phyloP scores from a whole-genome alignment of 2,113 vertebrate species.

The Pterocles orientalis region DNA sequence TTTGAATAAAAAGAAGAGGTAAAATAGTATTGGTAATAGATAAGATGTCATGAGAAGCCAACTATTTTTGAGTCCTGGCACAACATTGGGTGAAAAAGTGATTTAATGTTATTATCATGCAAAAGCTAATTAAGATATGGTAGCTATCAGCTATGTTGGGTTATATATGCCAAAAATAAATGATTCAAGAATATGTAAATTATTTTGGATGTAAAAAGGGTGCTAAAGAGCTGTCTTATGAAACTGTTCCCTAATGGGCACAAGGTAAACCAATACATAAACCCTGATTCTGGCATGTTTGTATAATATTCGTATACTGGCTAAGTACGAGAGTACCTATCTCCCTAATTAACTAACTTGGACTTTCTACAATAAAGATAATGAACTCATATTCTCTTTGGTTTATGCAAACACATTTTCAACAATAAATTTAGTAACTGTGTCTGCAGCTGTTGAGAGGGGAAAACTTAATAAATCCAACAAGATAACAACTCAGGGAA shows the following conservation, averaged over 20 bases:
- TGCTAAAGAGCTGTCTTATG: neutral
- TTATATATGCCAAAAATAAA: neutral
- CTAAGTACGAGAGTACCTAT: neutral
- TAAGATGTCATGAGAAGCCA: neutral
- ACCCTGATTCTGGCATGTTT: neutral
- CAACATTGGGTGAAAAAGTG: neutral
- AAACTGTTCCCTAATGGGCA: neutral
- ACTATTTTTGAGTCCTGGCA: neutral
- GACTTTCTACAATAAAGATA: neutral
- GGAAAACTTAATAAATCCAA: slow-evolving; percentile 12
- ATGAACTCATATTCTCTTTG: neutral
- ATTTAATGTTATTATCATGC: neutral
- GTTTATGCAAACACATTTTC: neutral
- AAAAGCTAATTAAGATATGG: neutral
- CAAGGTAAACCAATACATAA: neutral
- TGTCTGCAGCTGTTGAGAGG: neutral
- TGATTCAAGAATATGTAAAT: neutral
- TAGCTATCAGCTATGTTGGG: neutral
- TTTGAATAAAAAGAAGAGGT: neutral
- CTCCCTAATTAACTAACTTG: neutral
- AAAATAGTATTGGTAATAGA: neutral
- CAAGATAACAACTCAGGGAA: neutral
- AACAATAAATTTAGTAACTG: neutral
- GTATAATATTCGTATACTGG: rapidly evolving
- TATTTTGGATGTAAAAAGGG: neutral